These are phyloP conservation scores for Drosophila aff. DNA, from an alignment of 1,140 invertebrate species.

Conservation along the genomic window DNA sequence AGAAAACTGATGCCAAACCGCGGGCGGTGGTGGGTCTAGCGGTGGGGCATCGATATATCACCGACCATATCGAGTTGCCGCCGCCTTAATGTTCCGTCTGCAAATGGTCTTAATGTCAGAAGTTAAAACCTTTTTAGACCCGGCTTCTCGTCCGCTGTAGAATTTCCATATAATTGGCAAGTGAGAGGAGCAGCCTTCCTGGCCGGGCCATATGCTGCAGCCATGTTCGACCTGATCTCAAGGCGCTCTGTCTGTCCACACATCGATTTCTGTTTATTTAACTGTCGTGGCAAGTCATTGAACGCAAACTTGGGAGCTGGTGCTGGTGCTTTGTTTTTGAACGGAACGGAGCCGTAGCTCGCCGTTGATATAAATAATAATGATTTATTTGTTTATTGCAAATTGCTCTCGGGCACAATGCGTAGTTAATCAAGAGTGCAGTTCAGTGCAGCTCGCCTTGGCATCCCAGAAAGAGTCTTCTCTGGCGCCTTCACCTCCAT, in stretches of 20 bases:
- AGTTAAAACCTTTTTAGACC: constrained; percentile 74
- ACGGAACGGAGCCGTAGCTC: constrained; percentile 21
- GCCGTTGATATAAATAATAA: constrained; percentile 74
- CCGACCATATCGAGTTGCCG: constrained; percentile 69
- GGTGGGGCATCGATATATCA: constrained; percentile 60
- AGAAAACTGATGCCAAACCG: constrained; percentile 26
- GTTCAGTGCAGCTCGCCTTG: constrained; percentile 48
- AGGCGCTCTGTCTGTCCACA: constrained; percentile 46
- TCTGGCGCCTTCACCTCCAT: constrained; percentile 45
- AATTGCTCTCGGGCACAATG: constrained; percentile 58
- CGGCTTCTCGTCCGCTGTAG: constrained; percentile 10
- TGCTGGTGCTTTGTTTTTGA: constrained; percentile 63
- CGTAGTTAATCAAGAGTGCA: constrained; percentile 73
- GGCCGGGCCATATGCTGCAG: constrained; percentile 63
- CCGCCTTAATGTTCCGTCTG: constrained; percentile 63
- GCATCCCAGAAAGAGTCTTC: constrained; percentile 27
- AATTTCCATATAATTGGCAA: constrained; percentile 32
- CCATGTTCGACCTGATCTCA: constrained; percentile 31
- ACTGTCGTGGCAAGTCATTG: constrained; percentile 73
- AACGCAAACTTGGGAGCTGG: constrained; percentile 56
- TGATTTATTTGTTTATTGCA: constrained; percentile 82
- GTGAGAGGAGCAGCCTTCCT: not conserved
- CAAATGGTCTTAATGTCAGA: constrained; percentile 79
- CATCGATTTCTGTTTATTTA: constrained; percentile 74
- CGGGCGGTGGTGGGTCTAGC: constrained; percentile 8